Evolutionary conservation across 2,888 invertebrate species (phyloP), one percentile per base, ranked within the genome.

Genomic region (Tinea semifulvella): DNA sequence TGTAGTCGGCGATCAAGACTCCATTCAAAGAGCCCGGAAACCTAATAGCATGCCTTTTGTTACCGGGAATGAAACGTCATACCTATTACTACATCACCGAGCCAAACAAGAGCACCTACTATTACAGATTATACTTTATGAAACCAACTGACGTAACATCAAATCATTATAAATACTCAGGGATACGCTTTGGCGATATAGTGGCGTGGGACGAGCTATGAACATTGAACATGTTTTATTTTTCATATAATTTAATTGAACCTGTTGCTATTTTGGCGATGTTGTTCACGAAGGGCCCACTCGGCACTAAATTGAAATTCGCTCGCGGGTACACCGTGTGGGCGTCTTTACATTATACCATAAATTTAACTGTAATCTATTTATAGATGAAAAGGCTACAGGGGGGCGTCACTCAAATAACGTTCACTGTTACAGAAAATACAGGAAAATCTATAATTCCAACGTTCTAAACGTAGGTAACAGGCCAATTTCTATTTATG

Each of bases 261-360:
- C 3, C 18, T 36, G 18, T 36, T 5, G 18, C 36, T 36, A 36
- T 36, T 36, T 36, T 18, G 36, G 36, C 18, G 18, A 36, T 18
- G 36, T 18, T 16, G 36, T 18, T 35, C 17, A 10, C 8, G 36
- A 43, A 43, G 40, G 22, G 40, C 40, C 40, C 22, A 22, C 40
- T 22, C 40, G 18, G 8, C 25, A 22, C 25, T 5, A 36, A 36
- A 36, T 40, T 22, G 40, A 40, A 22, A 18, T n/a, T 40, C 26
- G 40, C 43, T 13, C 11, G 22, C 42, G 43, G 46, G 20, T n/a
- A 43, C 43, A 19, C 40, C 43, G 60, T 56, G 70, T 72, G 58
- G 74, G 72, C 61, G 67, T 61, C 52, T 58, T 61, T 65, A 67
- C 64, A 65, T 67, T 64, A 63, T 61, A 63, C 58, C 63, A 63